These are phyloP conservation scores for Orycteropus afer DNA, from an alignment of 2,113 vertebrate species.

Conservation along the genomic window DNA sequence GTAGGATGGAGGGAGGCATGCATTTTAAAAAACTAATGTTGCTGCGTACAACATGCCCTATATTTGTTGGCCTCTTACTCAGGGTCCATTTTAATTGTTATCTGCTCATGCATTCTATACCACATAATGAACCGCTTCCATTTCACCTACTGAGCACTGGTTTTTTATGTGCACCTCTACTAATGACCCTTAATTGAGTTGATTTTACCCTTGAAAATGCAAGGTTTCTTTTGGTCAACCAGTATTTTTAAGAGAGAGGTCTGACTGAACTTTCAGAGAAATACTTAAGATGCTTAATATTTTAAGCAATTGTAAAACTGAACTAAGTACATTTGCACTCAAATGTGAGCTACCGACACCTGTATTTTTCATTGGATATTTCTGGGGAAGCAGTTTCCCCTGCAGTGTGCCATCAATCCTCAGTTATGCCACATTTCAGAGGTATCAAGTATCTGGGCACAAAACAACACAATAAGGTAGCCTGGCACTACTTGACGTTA, in stretches of 20 bases:
- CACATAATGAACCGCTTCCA: conserved; percentile 89
- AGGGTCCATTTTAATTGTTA: conserved; percentile 89
- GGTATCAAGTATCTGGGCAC: conserved; percentile 68
- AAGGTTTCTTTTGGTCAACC: conserved; percentile 88
- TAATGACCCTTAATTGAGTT: conserved; percentile 89
- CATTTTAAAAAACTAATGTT: conserved; percentile 82
- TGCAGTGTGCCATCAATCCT: conserved; percentile 49
- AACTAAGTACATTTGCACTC: conserved; percentile 75
- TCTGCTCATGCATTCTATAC: conserved; percentile 82
- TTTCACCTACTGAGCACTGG: conserved; percentile 84
- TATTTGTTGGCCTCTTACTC: conserved; percentile 88
- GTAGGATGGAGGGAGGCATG: conserved; percentile 73
- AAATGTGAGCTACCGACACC: conserved; percentile 63
- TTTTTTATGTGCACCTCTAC: conserved; percentile 85
- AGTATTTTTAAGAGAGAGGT: conserved; percentile 83
- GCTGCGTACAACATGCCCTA: conserved; percentile 78
- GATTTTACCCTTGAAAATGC: conserved; percentile 87
- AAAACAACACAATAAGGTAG: conserved; percentile 71
- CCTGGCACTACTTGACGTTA: conserved; percentile 61
- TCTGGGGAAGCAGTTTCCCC: conserved; percentile 50
- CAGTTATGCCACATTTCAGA: conserved; percentile 69
- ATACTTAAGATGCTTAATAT: conserved; percentile 78
- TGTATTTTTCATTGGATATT: conserved; percentile 52
- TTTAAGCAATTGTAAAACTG: conserved; percentile 79
- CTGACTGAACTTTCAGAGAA: conserved; percentile 81